Base-by-base conservation (phyloP, 2,888 invertebrate species). In the Eucera pruinosa region DNA sequence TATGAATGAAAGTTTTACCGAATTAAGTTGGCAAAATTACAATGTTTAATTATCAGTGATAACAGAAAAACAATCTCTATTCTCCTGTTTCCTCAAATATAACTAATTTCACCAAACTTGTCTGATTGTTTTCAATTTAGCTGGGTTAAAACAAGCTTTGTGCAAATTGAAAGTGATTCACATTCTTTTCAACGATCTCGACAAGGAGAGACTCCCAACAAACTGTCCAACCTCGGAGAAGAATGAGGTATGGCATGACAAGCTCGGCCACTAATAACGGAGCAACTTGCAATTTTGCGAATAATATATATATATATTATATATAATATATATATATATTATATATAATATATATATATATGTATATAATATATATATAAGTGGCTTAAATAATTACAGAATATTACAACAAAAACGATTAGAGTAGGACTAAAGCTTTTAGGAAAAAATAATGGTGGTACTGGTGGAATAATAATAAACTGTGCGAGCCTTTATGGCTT, bases 391-490 rank as follows among this genome's bases (percentile, higher is more conserved):
- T 18, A 30, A 20, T 55, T 48, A 1, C 52, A 89, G 88, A 87
- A 82, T 33, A 66, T 70, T 27, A 73, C 83, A 0, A 52, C 47
- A 9, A 78, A 39, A 55, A 69, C 48, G 4, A 85, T 86, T n/a
- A 65, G 72, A 0, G 27, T 92, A 1, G 93, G 90, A 1, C 47
- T 93, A 66, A 89, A 93, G 52, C 87, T 92, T 78, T 87, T 94
- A 80, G 89, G 91, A 4, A 90, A 89, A 69, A 89, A 92, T 68
- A 90, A 90, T 36, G 91, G 92, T 2, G 93, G 93, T 6, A 58
- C 84, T 9, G 95, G 95, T 3, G 95, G 95, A 0, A 93, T 94
- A 0, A 94, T 96, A 43, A 92, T 96, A 27, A 96, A 95, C 87
- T 92, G 95, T 23, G 93, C 94, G 0, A 95, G 95, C 0, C 93